Conservation (phyloP, 1,140 invertebrate genomes). For the Drosophila bocki region DNA sequence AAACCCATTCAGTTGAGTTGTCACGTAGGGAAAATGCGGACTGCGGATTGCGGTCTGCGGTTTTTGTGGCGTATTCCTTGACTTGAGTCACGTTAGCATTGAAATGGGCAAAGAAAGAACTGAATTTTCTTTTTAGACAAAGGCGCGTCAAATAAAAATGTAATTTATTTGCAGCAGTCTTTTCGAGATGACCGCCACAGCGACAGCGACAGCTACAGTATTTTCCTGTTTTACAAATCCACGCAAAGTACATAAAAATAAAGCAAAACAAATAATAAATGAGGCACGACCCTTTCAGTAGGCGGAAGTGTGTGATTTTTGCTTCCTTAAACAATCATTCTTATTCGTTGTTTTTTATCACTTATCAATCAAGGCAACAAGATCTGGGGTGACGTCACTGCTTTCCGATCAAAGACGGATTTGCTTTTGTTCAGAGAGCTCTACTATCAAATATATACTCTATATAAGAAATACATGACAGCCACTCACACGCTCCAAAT, state of each 20-base stretch:
- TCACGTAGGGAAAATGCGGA: slow-evolving; percentile 32
- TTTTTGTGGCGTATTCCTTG: slow-evolving; percentile 14
- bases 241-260: slow-evolving; percentile 19
- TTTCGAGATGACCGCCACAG: slow-evolving; percentile 4
- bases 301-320: slow-evolving; percentile 18
- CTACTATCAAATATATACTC: slow-evolving; percentile 2
- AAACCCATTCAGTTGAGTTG: slow-evolving; percentile 36
- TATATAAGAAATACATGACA: slow-evolving; percentile 18
- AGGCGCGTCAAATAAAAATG: slow-evolving; percentile 40
- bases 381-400: slow-evolving; percentile 26
- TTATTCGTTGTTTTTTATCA: slow-evolving; percentile 23
- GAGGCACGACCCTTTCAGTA: slow-evolving; percentile 16
- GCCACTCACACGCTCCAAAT: slow-evolving; percentile 49
- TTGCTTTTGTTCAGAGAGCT: not conserved
- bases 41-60: slow-evolving; percentile 15
- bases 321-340: slow-evolving; percentile 48
- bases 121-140: slow-evolving; percentile 34
- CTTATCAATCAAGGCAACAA: slow-evolving; percentile 45
- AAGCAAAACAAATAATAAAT: slow-evolving; percentile 22
- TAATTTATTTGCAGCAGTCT: slow-evolving; percentile 39
- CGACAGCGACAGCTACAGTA: slow-evolving; percentile 1
- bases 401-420: slow-evolving; percentile 6
- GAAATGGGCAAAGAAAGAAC: slow-evolving; percentile 3
- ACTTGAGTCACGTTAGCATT: slow-evolving; percentile 28
- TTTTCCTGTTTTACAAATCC: slow-evolving; percentile 42